phyloP scores from a whole-genome alignment of 2,888 invertebrate species.

The Prenolepis imparis region DNA sequence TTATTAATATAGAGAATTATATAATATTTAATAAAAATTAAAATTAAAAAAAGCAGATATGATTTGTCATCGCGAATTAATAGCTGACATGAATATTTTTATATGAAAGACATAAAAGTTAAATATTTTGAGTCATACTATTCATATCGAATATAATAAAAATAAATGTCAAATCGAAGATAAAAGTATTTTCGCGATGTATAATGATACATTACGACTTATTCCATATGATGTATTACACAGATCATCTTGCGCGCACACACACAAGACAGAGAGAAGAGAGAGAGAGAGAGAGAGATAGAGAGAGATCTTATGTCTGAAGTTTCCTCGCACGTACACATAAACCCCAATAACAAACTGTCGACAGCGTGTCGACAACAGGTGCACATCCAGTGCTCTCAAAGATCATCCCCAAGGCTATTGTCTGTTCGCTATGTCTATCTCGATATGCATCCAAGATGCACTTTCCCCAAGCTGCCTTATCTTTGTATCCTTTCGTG shows the following conservation, averaged over 20 bases:
- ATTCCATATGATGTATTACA: constrained; percentile 10
- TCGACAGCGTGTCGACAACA: constrained; percentile 57
- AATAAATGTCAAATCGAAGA: not conserved
- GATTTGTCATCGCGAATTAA: not conserved
- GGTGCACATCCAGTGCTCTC: constrained; percentile 61
- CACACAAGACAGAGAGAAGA: too few species aligned
- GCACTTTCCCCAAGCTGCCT: constrained; percentile 17
- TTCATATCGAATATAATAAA: constrained; percentile 13
- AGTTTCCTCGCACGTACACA: constrained; percentile 46
- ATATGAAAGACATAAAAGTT: not conserved
- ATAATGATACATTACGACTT: constrained; percentile 27
- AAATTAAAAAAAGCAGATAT: not conserved
- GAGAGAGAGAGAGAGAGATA: constrained; percentile 3
- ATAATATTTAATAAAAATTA: not conserved
- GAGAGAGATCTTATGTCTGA: constrained; percentile 24
- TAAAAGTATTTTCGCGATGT: not conserved
- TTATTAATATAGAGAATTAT: too few species aligned
- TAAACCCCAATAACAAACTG: constrained; percentile 66
- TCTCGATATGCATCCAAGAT: constrained; percentile 47
- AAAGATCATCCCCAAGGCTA: constrained; percentile 64
- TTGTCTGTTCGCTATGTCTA: constrained; percentile 59
- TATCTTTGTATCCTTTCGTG: constrained; percentile 9
- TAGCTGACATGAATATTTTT: not conserved
- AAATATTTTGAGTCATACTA: not conserved
- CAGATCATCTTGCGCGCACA: constrained; percentile 25